phyloP scores from a whole-genome alignment of 2,797 vertebrate genomes.

The Paratrypauchen microcephalus region DNA sequence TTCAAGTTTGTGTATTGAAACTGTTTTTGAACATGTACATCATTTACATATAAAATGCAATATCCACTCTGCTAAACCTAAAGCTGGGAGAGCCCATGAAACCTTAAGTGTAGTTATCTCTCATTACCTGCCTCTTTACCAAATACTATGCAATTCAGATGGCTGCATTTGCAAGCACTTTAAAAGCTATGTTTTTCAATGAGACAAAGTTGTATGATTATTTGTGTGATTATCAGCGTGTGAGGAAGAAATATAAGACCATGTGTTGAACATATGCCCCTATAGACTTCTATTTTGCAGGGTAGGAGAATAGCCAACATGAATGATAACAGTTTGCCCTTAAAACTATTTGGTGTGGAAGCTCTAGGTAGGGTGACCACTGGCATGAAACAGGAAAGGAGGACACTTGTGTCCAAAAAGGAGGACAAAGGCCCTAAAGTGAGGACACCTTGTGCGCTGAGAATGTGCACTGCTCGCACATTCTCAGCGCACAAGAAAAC shows the following conservation, averaged over 20 bases:
- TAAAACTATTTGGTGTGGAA: not conserved
- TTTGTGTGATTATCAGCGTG: constrained; percentile 41
- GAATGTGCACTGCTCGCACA: no score
- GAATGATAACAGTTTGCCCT: not conserved
- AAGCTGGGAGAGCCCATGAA: constrained; percentile 9
- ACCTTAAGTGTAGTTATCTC: constrained; percentile 26
- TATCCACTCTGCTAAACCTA: not conserved
- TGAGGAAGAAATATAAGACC: constrained; percentile 43
- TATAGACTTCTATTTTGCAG: not conserved
- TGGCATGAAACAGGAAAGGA: no score
- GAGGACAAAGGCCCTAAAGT: no score
- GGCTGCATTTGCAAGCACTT: constrained; percentile 60
- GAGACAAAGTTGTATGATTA: constrained; percentile 67
- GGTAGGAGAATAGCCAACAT: not conserved
- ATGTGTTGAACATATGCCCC: constrained; percentile 34
- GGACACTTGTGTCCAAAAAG: no score
- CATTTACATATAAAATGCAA: constrained; percentile 6
- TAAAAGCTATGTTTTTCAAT: constrained; percentile 72
- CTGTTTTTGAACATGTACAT: not conserved
- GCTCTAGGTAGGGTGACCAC: no score
- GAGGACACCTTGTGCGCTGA: no score
- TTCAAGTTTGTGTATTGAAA: not conserved
- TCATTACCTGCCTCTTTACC: constrained; percentile 39
- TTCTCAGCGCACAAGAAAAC: no score
- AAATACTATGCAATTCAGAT: constrained; percentile 42